These are phyloP conservation scores for Crotalus helleri DNA, from an alignment of 2,113 vertebrate species.

Conservation along the genomic window DNA sequence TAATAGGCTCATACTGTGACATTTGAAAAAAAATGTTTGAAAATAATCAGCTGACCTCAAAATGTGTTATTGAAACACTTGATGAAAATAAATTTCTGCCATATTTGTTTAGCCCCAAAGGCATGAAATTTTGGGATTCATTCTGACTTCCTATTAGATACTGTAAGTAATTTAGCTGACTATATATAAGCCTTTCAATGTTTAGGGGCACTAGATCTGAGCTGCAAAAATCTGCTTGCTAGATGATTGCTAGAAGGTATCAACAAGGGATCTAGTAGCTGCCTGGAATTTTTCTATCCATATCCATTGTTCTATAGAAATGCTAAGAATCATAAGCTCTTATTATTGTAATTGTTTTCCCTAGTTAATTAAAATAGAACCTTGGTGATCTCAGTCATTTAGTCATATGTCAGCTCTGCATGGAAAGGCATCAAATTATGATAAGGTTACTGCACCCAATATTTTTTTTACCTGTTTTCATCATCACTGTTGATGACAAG, in stretches of 20 bases:
- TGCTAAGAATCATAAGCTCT: background rate
- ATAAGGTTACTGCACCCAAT: background rate
- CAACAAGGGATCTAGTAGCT: background rate
- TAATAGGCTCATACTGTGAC: background rate
- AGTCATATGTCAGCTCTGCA: background rate
- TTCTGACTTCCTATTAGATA: background rate
- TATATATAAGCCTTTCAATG: background rate
- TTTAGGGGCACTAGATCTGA: background rate
- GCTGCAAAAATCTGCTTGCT: background rate
- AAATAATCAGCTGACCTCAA: fast-evolving
- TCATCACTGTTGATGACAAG: background rate
- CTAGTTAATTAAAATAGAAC: background rate
- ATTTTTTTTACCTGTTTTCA: background rate
- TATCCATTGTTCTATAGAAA: background rate
- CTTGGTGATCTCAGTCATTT: background rate
- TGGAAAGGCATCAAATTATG: background rate
- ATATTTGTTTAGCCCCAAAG: background rate
- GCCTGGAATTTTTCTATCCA: background rate
- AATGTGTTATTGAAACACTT: background rate
- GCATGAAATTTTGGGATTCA: background rate
- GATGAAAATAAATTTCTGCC: background rate
- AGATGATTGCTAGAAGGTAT: background rate
- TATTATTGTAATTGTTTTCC: background rate
- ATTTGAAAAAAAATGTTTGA: background rate
- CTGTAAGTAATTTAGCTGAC: background rate